phyloP scores from a whole-genome alignment of 2,888 invertebrate species.

The Cryptus viduatorius region DNA sequence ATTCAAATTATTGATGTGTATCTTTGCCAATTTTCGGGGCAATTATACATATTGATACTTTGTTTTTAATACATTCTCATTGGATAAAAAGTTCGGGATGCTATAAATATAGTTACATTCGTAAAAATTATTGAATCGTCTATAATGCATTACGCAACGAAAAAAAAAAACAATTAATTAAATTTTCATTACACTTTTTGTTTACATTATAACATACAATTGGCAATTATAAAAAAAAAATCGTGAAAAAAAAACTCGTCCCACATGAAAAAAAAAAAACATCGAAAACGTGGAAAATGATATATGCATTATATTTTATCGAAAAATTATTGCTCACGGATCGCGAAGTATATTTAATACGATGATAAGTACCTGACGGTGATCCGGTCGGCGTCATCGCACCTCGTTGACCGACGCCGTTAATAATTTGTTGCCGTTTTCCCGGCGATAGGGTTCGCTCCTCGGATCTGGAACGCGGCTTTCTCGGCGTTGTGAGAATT shows the following conservation, averaged over 20 bases:
- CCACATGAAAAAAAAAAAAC: no score
- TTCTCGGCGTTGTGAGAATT: conserved; percentile 90
- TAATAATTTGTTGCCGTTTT: conserved; percentile 71
- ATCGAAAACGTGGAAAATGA: no score
- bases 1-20: not conserved
- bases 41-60: not conserved
- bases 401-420: conserved; percentile 83
- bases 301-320: no score
- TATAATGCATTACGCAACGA: not conserved
- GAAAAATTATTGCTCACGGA: no score
- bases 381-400: conserved; percentile 82
- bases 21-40: no score
- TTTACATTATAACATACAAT: no score
- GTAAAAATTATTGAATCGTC: no score
- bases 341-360: not conserved
- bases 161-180: not conserved
- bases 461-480: conserved; percentile 84
- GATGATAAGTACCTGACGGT: conserved; percentile 75
- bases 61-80: not conserved
- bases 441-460: conserved; percentile 81
- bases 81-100: no score
- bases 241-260: no score
- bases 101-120: no score
- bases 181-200: no score
- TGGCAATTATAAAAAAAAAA: no score